Percentiles rank a stretch among this genome's conserved stretches.
phyloP scores from a whole-genome alignment of 2,888 invertebrate species.

The Agrypnus murinus region DNA sequence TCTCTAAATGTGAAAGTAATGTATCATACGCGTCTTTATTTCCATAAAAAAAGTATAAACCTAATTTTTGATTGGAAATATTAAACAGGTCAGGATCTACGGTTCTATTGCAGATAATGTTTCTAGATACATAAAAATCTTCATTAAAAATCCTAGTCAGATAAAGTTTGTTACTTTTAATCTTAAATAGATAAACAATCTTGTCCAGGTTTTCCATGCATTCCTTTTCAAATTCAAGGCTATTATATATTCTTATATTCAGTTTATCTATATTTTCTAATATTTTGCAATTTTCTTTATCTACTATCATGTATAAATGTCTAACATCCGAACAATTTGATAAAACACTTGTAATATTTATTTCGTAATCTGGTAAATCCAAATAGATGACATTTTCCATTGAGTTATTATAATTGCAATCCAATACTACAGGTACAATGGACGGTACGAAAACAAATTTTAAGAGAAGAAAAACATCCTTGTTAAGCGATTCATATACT shows the following conservation, averaged over 20 bases:
- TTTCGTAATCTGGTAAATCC: constrained; percentile 21
- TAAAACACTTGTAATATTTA: background rate
- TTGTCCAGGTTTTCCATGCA: constrained; percentile 34
- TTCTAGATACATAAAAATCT: constrained; percentile 40
- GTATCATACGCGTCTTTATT: constrained; percentile 19
- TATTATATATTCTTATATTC: constrained; percentile 8
- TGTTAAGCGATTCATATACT: constrained; percentile 1
- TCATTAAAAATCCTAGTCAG: constrained; percentile 34
- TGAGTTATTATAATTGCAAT: constrained; percentile 20
- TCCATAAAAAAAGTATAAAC: constrained; percentile 29
- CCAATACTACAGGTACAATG: constrained; percentile 11
- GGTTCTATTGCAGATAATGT: constrained; percentile 18
- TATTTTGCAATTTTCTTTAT: background rate
- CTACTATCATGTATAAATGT: constrained; percentile 20
- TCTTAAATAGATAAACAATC: constrained; percentile 31
- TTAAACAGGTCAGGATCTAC: constrained; percentile 26
- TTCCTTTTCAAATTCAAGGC: constrained; percentile 16
- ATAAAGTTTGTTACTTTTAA: constrained; percentile 7
- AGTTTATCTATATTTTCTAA: background rate
- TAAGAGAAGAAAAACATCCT: constrained; percentile 7
- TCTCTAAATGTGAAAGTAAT: background rate
- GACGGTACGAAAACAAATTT: constrained; percentile 2
- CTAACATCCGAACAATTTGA: background rate
- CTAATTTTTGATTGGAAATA: background rate
- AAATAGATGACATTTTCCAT: constrained; percentile 20